Percentiles rank a stretch among this genome's conserved stretches.
Evolutionary conservation across 1,140 invertebrate species (phyloP).

Genomic region (Dendroctonus ponderosae): DNA sequence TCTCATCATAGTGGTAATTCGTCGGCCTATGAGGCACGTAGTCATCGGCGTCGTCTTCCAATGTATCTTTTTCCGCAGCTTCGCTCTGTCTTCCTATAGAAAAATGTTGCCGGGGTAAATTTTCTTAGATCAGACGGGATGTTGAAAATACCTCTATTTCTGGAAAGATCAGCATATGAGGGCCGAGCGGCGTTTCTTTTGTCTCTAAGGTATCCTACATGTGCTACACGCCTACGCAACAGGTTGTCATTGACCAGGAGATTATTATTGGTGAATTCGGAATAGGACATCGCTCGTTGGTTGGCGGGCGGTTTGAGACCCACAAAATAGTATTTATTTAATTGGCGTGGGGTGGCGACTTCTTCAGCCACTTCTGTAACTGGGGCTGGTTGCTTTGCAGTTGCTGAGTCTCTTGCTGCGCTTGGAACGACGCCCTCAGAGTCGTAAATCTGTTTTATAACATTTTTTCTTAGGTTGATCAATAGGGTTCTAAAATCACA

Average conservation of each 20-base stretch:
- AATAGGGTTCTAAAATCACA: no score
- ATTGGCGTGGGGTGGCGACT: not conserved
- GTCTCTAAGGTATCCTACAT: conserved; percentile 4
- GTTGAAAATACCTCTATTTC: conserved; percentile 30
- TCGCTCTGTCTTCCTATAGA: conserved; percentile 27
- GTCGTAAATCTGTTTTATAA: no score
- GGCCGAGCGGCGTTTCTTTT: conserved; percentile 33
- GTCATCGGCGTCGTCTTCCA: conserved; percentile 44
- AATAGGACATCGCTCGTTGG: conserved; percentile 39
- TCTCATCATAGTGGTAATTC: conserved; percentile 48
- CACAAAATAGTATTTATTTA: conserved; percentile 39
- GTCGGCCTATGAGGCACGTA: conserved; percentile 46
- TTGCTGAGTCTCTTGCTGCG: not conserved
- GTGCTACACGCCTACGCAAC: conserved; percentile 9
- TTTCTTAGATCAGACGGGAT: not conserved
- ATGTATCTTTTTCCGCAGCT: conserved; percentile 29
- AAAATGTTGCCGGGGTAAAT: not conserved
- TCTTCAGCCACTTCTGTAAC: conserved; percentile 13
- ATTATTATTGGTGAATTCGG: conserved; percentile 34
- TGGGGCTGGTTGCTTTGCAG: not conserved
- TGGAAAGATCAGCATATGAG: conserved; percentile 37
- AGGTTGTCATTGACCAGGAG: conserved; percentile 5
- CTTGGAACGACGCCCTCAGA: no score
- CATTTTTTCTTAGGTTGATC: no score
- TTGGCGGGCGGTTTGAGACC: conserved; percentile 46